Evolutionary conservation across 2,797 vertebrate genomes (phyloP), one percentile per base, ranked within the genome.

Genomic region (Denticeps clupeoides): DNA sequence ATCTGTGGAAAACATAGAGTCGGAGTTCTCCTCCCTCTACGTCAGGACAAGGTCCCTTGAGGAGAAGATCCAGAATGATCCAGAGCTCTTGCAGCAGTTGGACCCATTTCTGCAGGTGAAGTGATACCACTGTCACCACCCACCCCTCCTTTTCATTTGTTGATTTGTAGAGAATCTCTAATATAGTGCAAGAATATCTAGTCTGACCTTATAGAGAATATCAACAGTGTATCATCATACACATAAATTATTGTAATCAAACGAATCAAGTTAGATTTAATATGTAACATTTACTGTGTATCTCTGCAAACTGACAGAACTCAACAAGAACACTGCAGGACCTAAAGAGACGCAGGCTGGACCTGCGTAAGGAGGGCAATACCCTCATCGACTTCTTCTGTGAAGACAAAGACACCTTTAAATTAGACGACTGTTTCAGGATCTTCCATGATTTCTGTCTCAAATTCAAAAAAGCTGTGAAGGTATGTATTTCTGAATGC

Each of bases 371-470:
- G 11, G 88, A 93, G 64, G 89, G 89, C 26, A 88, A 85, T 11
- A 51, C 85, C 33, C 89, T 99, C 15, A 96, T 99, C 35, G 95
- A 99, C 63, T 99, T 99, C 73, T 93, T 98, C 70, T 99, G 95
- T 56, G 93, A 99, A 79, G 95, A 99, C 73, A 96, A 90, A 80
- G 91, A 95, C 68, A 90, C 89, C 1, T 93, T 98, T 74, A 97
- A 93, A 60, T 73, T 99, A 68, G 93, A 99, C 2, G 95, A 99
- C 51, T 89, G 92, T 65, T 91, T 99, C 66, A 88, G 91, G 72
- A 97, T 98, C 72, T 99, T 99, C 69, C 86, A 89, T 63, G 93
- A 99, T 65, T 99, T 99, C 70, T 97, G 92, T 56, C 45, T 86
- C 48, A 90, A 85, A 71, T 99, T 99, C 68, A 88, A 88, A 71